A percentile compares a stretch with the other conserved stretches of the same genome.
These are phyloP conservation scores for Ptychoptera albimana DNA, from an alignment of 2,888 invertebrate genomes.

Conservation along the genomic window DNA sequence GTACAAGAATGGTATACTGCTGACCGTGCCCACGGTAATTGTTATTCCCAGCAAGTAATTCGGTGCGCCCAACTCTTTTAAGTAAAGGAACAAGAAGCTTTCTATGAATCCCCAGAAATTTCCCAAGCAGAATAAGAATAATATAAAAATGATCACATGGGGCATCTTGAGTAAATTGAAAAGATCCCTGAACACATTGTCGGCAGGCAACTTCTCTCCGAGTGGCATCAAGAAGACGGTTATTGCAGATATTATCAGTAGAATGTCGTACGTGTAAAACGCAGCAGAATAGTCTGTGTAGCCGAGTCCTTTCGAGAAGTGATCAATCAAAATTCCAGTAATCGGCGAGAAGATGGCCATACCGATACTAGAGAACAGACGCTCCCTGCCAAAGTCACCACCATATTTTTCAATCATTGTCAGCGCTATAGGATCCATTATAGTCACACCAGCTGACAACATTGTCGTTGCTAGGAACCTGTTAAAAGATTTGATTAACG, in stretches of 20 bases:
- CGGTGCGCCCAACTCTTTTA: slow-evolving; percentile 69
- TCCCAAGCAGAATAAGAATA: slow-evolving; percentile 66
- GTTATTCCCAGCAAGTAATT: slow-evolving; percentile 69
- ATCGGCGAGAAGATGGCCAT: slow-evolving; percentile 72
- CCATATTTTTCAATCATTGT: slow-evolving; percentile 73
- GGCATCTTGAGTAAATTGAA: slow-evolving; percentile 60
- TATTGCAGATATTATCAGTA: slow-evolving; percentile 54
- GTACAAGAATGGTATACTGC: slow-evolving; percentile 71
- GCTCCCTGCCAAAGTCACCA: slow-evolving; percentile 66
- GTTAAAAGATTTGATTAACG: not conserved
- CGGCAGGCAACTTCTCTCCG: slow-evolving; percentile 59
- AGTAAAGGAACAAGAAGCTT: slow-evolving; percentile 71
- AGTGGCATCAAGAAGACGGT: slow-evolving; percentile 64
- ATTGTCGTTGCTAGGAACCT: slow-evolving; percentile 66
- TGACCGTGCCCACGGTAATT: slow-evolving; percentile 68
- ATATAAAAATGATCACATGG: slow-evolving; percentile 62
- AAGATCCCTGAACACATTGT: slow-evolving; percentile 60
- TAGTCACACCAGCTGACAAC: slow-evolving; percentile 70
- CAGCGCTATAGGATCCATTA: slow-evolving; percentile 77
- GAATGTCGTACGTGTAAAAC: slow-evolving; percentile 64
- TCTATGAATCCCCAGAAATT: slow-evolving; percentile 84
- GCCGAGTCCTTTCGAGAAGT: slow-evolving; percentile 36
- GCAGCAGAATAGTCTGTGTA: slow-evolving; percentile 77
- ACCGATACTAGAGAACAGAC: slow-evolving; percentile 64
- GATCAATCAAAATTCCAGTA: slow-evolving; percentile 63